A percentile compares a stretch with the other conserved stretches of the same genome.
Evolutionary conservation across 2,888 invertebrate genomes (phyloP).

Genomic region (Copidosoma aretas): DNA sequence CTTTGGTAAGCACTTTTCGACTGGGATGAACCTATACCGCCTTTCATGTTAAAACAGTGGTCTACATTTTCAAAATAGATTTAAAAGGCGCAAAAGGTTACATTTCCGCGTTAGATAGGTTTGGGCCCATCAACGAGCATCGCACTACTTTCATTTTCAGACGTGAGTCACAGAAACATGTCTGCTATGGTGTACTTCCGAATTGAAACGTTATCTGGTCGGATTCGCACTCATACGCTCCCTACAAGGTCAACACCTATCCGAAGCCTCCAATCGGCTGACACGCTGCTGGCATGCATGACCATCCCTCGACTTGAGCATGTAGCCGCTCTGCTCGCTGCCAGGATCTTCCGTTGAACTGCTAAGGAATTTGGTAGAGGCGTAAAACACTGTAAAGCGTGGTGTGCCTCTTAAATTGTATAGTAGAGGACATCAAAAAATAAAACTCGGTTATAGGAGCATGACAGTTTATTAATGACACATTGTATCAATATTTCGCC

Average conservation of each 20-base stretch:
- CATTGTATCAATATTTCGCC: too few species aligned
- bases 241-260: conserved; percentile 1
- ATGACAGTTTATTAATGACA: too few species aligned
- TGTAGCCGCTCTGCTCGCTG: conserved; percentile 1
- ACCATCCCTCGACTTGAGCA: conserved; percentile 17
- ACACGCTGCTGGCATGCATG: neutral
- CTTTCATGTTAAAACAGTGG: neutral
- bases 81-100: neutral
- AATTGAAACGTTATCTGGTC: neutral
- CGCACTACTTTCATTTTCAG: conserved; percentile 10
- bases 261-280: neutral
- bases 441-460: too few species aligned
- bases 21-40: conserved; percentile 11
- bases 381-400: neutral
- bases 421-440: too few species aligned
- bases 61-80: neutral
- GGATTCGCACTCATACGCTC: neutral
- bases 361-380: neutral
- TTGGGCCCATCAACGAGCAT: neutral
- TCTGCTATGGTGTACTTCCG: conserved; percentile 5
- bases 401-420: neutral
- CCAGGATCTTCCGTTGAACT: neutral
- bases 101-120: conserved; percentile 7
- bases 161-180: conserved; percentile 9
- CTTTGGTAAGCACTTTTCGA: conserved; percentile 4